Evolutionary conservation across 2,888 invertebrate genomes (phyloP), one percentile per base, ranked within the genome.

Genomic region (Diadegma fenestrale): DNA sequence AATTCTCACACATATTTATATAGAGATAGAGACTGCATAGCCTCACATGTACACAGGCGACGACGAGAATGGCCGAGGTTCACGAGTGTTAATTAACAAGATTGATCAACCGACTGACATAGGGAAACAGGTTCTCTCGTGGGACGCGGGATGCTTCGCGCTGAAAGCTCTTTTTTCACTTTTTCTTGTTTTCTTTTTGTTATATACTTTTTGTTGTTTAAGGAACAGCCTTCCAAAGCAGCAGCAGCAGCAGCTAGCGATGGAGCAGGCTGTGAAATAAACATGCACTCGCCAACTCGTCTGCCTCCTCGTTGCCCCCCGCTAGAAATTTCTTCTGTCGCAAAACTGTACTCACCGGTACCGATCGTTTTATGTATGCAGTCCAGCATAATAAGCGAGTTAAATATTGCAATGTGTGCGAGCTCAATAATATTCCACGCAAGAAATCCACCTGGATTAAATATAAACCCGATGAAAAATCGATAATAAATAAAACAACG

Each of bases 71-170:
- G 75, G 63, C 61, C 85, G 88, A 87, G 87, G 87, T 77, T 82
- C 80, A 87, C 87, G 88, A 91, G 92, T 92, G 91, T 90, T 92
- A 92, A 92, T 92, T 92, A 92, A 91, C 91, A 91, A 92, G 92
- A 92, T 91, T 91, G 92, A 92, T 91, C 90, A 92, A 91, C 89
- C 87, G 87, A 87, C 88, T 87, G 89, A 88, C 88, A 89, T 88
- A 82, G 79, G 89, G 88, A 90, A 89, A 90, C 89, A 89, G 91
- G 91, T 91, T 91, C 87, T 87, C 72, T 86, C 85, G 26, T 68
- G 71, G 72, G 72, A 77, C 77, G 66, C 77, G 66, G 68, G 76
- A 61, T 82, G 75, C 80, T 48, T 72, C 66, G 82, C 82, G 76
- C 66, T 80, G 82, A 61, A 82, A 76, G 71, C 66, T 80, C 76